A percentile compares a stretch with the other conserved stretches of the same genome.
Evolutionary conservation across 2,797 vertebrate genomes (phyloP).

Genomic region (Sebastes ruberrimus): DNA sequence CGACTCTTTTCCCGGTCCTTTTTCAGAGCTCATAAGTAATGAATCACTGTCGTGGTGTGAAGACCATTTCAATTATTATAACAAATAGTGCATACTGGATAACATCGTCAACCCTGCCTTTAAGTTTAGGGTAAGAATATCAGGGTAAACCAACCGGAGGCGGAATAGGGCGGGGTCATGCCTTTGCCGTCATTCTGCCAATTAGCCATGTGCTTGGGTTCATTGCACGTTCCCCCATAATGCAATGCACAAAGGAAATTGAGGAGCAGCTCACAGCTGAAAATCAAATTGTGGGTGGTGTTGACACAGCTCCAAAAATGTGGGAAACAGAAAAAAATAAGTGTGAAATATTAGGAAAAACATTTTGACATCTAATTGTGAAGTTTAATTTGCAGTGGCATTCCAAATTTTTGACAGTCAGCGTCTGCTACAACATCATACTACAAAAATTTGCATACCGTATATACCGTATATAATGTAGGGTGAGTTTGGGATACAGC

Average conservation of each 20-base stretch:
- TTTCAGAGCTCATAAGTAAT: too few relatives aligned
- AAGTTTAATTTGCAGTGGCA: neutral
- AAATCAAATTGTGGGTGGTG: neutral
- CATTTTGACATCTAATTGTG: neutral
- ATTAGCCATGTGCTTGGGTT: too few relatives aligned
- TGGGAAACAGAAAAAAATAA: neutral
- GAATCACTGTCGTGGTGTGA: accelerated
- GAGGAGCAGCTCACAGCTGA: neutral
- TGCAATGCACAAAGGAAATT: neutral
- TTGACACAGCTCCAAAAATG: neutral
- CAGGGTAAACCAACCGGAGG: too few relatives aligned
- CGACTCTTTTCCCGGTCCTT: too few relatives aligned
- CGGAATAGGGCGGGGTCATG: too few relatives aligned
- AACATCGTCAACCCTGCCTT: too few relatives aligned
- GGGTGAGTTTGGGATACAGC: neutral
- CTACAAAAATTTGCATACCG: neutral
- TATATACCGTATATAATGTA: neutral
- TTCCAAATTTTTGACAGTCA: neutral
- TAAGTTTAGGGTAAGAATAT: too few relatives aligned
- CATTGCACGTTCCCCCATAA: too few relatives aligned
- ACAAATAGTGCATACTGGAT: too few relatives aligned
- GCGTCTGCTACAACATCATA: neutral
- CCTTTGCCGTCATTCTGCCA: too few relatives aligned
- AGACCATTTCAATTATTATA: accelerated
- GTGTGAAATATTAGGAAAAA: neutral